Base-by-base conservation (phyloP, 2,888 invertebrate genomes). In the Andrena bicolor region DNA sequence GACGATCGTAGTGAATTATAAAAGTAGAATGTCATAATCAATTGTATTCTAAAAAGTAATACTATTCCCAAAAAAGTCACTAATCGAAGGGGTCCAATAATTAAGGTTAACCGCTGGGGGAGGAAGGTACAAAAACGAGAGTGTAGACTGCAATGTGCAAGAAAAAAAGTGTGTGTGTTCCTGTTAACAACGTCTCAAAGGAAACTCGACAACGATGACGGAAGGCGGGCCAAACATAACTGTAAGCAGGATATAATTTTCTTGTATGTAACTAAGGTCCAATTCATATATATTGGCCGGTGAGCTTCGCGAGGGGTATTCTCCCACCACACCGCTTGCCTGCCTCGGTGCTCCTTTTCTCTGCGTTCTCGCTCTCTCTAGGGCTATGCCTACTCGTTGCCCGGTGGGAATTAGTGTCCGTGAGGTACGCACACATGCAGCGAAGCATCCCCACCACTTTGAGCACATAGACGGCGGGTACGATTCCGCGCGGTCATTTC, bases 61-160 rank as follows among this genome's bases (percentile, higher is more conserved):
- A 63, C 23, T 41, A 64, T 76, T 65, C 58, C 60, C 60, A 58
- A n/a, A 48, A 26, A 51, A 41, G 63, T 71, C 32, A 41, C 32
- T 13, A 28, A 49, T 30, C 4, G 16, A 28, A 0, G 48, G 2
- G 53, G n/a, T 10, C 0, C n/a, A 41, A n/a, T 26, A 41, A 51
- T 30, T 32, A 10, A n/a, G 61, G 41, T 13, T n/a, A 35, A 53
- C 53, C 65, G 0, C 20, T 56, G 8, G 49, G 2, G 20, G 32
- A 26, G 32, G 8, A 26, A n/a, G 23, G 71, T 66, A 51, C 26
- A 58, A 64, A 28, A 58, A 49, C 77, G 61, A 71, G 61, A 65
- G 79, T 61, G 71, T 20, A 32, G 71, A 80, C 80, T 79, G 80
- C 80, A 20, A 80, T 80, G 80, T 79, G 80, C 80, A 79, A 61